A percentile compares a stretch with the other conserved stretches of the same genome.
Evolutionary conservation across 2,888 invertebrate genomes (phyloP).

Genomic region (Ichneumoninae sp.): DNA sequence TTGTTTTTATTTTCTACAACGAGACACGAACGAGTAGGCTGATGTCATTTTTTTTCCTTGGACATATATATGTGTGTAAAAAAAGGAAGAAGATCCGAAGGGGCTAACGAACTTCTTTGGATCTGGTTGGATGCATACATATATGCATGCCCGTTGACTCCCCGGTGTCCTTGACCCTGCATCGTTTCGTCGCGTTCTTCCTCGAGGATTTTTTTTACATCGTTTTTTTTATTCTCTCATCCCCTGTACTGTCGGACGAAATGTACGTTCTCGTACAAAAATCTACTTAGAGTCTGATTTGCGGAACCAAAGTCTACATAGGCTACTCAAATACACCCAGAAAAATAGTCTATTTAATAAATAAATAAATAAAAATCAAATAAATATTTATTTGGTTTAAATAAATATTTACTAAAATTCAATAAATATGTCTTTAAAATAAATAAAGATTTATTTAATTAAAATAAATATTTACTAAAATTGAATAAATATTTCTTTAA

Average conservation of each 20-base stretch:
- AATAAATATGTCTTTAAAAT: too few relatives aligned
- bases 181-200: not conserved
- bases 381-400: too few relatives aligned
- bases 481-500: too few relatives aligned
- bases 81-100: not conserved
- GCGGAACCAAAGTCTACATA: not conserved
- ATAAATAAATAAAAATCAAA: too few relatives aligned
- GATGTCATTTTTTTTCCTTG: slow-evolving; percentile 24
- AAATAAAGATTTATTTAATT: too few relatives aligned
- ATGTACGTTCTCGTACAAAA: not conserved
- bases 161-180: slow-evolving; percentile 72
- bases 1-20: slow-evolving; percentile 1
- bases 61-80: not conserved
- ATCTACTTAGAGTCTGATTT: too few relatives aligned
- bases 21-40: slow-evolving; percentile 21
- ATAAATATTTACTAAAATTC: too few relatives aligned
- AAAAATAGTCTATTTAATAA: too few relatives aligned
- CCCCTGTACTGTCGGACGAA: not conserved
- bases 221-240: not conserved
- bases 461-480: too few relatives aligned
- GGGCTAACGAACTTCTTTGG: slow-evolving; percentile 54
- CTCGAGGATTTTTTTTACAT: slow-evolving; percentile 13
- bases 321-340: too few relatives aligned
- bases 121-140: not conserved
- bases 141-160: not conserved